These are phyloP conservation scores for Rhogogaster chlorosoma DNA, from an alignment of 2,888 invertebrate species.

Conservation along the genomic window DNA sequence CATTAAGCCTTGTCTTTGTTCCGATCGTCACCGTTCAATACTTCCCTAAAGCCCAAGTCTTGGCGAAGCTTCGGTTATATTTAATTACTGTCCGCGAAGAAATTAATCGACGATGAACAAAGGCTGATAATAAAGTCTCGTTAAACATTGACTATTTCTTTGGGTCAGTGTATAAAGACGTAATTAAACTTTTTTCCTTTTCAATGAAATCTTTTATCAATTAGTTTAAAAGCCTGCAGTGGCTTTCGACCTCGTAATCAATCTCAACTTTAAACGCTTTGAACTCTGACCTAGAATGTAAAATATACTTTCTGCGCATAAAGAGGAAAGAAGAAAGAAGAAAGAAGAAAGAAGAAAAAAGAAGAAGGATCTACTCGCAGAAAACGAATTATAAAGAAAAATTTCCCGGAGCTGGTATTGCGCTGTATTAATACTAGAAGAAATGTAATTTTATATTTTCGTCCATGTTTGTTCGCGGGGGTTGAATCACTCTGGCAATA, in stretches of 20 bases:
- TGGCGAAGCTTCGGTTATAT: not conserved
- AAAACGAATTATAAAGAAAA: not conserved
- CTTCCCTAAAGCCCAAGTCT: not conserved
- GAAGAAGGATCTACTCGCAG: not conserved
- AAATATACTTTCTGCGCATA: not conserved
- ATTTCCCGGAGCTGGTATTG: not conserved
- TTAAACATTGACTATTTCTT: not conserved
- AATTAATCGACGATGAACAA: not conserved
- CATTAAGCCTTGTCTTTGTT: constrained; percentile 23
- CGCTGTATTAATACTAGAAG: not conserved
- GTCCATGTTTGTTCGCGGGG: not conserved
- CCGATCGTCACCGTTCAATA: not conserved
- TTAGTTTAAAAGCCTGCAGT: not conserved
- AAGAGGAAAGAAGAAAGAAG: not conserved
- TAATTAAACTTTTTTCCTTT: not conserved
- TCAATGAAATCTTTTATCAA: not conserved
- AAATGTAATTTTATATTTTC: not conserved
- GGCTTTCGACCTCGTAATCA: not conserved
- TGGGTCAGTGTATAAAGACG: not conserved
- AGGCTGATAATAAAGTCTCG: constrained; percentile 10
- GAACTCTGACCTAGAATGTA: not conserved
- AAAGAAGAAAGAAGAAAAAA: not conserved
- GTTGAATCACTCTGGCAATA: not conserved
- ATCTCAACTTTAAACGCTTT: not conserved
- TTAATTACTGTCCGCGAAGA: constrained; percentile 20